Evolutionary conservation across 2,888 invertebrate species (phyloP).

Genomic region (Pelosia muscerda): DNA sequence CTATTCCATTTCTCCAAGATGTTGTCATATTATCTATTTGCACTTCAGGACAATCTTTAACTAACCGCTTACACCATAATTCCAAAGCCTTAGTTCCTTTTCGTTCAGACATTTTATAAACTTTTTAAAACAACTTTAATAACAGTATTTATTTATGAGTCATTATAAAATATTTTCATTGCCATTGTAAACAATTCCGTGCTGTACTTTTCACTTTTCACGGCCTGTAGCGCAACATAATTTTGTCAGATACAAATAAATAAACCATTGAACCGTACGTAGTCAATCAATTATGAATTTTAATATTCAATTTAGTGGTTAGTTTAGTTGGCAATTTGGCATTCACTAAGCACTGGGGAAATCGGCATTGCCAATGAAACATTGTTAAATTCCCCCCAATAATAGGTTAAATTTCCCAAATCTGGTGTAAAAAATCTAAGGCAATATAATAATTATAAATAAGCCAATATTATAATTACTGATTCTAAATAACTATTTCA

Average conservation of each 20-base stretch:
- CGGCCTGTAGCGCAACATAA: constrained; percentile 17
- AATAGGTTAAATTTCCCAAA: neutral
- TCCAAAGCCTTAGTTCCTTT: constrained; percentile 96
- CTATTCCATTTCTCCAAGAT: constrained; percentile 97
- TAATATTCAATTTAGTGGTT: constrained; percentile 44
- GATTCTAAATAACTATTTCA: too few species aligned
- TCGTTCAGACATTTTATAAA: constrained; percentile 90
- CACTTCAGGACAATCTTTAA: constrained; percentile 96
- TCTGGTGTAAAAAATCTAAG: too few species aligned
- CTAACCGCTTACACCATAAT: constrained; percentile 96
- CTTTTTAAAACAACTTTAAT: constrained; percentile 37
- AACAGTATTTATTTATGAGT: constrained; percentile 52
- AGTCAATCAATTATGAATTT: constrained; percentile 33
- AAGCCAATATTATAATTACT: too few species aligned
- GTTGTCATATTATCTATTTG: constrained; percentile 98
- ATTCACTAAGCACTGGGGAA: constrained; percentile 23
- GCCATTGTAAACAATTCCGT: constrained; percentile 33
- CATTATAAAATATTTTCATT: constrained; percentile 43
- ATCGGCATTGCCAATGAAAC: neutral
- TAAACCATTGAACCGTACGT: constrained; percentile 25
- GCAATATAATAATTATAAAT: too few species aligned
- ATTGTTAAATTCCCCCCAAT: neutral
- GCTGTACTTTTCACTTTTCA: constrained; percentile 18
- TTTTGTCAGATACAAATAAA: constrained; percentile 25
- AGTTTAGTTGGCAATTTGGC: constrained; percentile 58